phyloP scores from a whole-genome alignment of 2,888 invertebrate species.

The Drosophila hawaiiensis region DNA sequence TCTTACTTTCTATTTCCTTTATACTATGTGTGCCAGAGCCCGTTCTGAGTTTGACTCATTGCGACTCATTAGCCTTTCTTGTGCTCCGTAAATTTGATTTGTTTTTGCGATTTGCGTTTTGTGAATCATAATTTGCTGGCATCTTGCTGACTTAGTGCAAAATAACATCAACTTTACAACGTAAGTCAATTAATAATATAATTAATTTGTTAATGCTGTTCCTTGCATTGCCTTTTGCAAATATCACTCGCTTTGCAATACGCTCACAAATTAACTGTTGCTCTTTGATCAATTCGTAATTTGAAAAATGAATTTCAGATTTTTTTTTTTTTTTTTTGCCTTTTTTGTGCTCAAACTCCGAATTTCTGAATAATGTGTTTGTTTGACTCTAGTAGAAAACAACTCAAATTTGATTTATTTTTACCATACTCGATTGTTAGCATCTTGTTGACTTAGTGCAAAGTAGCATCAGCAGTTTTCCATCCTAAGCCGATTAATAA shows the following conservation, averaged over 20 bases:
- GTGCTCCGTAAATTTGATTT: neutral
- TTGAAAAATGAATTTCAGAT: neutral
- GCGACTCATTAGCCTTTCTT: neutral
- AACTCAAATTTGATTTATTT: neutral
- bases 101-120: neutral
- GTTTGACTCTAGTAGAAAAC: neutral
- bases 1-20: neutral
- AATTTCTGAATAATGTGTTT: neutral
- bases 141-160: neutral
- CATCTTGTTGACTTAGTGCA: neutral
- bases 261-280: neutral
- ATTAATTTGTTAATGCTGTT: neutral
- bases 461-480: neutral
- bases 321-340: too few species aligned
- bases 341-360: neutral
- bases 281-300: neutral
- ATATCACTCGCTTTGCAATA: neutral
- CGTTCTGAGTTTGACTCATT: neutral
- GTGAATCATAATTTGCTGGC: neutral
- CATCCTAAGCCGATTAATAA: neutral
- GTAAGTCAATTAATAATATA: neutral
- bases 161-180: neutral
- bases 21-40: neutral
- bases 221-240: neutral
- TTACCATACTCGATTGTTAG: neutral